Evolutionary conservation across 2,888 invertebrate genomes (phyloP), one percentile per base, ranked within the genome.

Genomic region (Pheosia gnoma): DNA sequence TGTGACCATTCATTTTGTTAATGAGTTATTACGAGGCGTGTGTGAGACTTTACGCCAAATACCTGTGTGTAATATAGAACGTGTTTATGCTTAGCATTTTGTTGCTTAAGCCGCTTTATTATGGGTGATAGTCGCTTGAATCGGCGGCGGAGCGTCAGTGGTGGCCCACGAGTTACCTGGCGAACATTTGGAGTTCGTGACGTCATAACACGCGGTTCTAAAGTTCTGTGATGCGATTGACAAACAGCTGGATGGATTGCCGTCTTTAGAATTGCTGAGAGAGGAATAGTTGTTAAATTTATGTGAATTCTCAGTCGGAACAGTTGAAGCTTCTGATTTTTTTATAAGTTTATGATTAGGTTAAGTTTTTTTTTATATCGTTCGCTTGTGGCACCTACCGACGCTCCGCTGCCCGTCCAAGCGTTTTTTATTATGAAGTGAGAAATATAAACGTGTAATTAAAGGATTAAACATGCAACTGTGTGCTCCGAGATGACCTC

Each of bases 401-500:
- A 37, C 54, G 59, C 62, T 59, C 58, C 59, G 65, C 51, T 57
- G 58, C 59, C 7, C 13, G 55, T 43, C 65, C 71, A 47, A 64
- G 58, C 64, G 57, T 66, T 66, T 68, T 68, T 70, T 74, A 74
- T 71, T 62, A 70, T 69, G 68, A 74, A 71, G 72, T 74, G 72
- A 74, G 63, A 74, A 65, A 62, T 65, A 62, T 68, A 68, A 36
- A 61, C 61, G 64, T 70, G 65, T 66, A 67, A 66, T 67, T 65
- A 63, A 66, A 59, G 51, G 61, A 61, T 53, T 65, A 63, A 62
- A 62, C 68, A 73, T 80, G 58, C 63, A 77, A 74, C 49, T 72
- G 77, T 79, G 84, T 82, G 82, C 77, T 79, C 73, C 73, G 77
- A 70, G 68, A 59, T 61, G 73, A 75, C 58, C 65, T 75, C 79